These are phyloP conservation scores for Taenaris catops DNA, from an alignment of 2,888 invertebrate species.

Conservation along the genomic window DNA sequence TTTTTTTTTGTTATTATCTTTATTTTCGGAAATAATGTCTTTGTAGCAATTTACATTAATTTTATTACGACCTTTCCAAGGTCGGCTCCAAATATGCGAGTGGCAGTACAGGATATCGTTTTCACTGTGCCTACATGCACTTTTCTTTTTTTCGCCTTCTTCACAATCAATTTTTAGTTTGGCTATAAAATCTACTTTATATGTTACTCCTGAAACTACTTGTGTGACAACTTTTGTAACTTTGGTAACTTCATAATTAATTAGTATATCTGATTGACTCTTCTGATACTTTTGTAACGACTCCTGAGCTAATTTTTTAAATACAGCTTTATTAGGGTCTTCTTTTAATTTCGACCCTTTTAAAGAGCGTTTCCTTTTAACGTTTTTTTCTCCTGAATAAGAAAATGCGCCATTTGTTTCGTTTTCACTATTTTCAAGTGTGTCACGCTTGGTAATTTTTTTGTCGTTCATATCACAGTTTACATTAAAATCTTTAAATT, in stretches of 20 bases:
- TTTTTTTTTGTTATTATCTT: constrained; percentile 18
- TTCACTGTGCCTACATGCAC: constrained; percentile 26
- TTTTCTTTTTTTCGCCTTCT: constrained; percentile 24
- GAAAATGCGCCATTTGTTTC: too few relatives aligned
- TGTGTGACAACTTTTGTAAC: constrained; percentile 37
- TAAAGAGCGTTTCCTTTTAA: background rate
- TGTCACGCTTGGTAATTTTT: constrained; percentile 17
- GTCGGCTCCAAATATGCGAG: constrained; percentile 71
- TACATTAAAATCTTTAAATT: constrained; percentile 41
- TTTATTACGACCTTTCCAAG: constrained; percentile 65
- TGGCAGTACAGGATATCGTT: constrained; percentile 47
- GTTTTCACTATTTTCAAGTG: too few relatives aligned
- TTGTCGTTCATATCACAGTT: constrained; percentile 21
- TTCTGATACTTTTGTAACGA: constrained; percentile 36
- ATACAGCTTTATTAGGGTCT: constrained; percentile 29
- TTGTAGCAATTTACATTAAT: constrained; percentile 48
- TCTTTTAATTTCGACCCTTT: constrained; percentile 22
- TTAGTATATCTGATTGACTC: constrained; percentile 21
- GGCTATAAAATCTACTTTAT: constrained; percentile 41
- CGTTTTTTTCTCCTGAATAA: too few relatives aligned
- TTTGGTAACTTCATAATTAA: constrained; percentile 33
- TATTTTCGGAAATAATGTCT: constrained; percentile 20
- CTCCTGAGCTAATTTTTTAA: constrained; percentile 35
- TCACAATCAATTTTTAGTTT: constrained; percentile 29
- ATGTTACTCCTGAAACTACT: constrained; percentile 39